Base-by-base conservation (phyloP, 2,888 invertebrate genomes). In the Phaonia tiefii region DNA sequence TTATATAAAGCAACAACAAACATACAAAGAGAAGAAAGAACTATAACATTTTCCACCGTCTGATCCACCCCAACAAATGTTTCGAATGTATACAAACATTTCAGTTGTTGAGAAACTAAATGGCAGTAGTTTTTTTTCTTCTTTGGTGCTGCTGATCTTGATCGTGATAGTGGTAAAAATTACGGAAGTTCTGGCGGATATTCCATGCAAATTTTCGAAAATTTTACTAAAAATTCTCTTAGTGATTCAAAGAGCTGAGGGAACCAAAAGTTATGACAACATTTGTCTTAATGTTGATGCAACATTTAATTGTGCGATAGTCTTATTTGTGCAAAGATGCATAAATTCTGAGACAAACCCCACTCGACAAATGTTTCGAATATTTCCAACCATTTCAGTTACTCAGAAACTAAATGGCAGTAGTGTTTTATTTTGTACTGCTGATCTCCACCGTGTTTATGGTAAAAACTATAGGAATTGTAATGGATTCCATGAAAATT, bases 1-100 rank as follows among this genome's bases (percentile, higher is more conserved):
- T n/a, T 20, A 22, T 44, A 44, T 51, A 54, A 54, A 54, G 65
- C 39, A 56, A 44, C 25, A 42, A 13, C 22, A 63, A 15, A n/a
- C 44, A 44, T 3, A 39, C 42, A 17, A 20, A 51, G 31, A 31
- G 31, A 22, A 20, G 22, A 51, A 51, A 51, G 17, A 51, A 20
- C 54, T 2, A 13, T 13, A 4, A 25, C 22, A 54, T 25, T 13
- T 49, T 10, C 20, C 8, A 20, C 20, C 49, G 22, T 46, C 1
- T n/a, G 17, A 39, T 37, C 17, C 37, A 37, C 5, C 20, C 11
- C 20, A 60, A 42, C 42, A 22, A 42, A 8, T 44, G 25, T 42
- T 42, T 8, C 17, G 22, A 63, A 63, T 11, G 22, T 37, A 39
- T 63, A 42, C 11, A 42, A 65, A 65, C 42, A 22, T 31, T 31